Base-by-base conservation (phyloP, 1,140 invertebrate species). In the Hestina assimilis region DNA sequence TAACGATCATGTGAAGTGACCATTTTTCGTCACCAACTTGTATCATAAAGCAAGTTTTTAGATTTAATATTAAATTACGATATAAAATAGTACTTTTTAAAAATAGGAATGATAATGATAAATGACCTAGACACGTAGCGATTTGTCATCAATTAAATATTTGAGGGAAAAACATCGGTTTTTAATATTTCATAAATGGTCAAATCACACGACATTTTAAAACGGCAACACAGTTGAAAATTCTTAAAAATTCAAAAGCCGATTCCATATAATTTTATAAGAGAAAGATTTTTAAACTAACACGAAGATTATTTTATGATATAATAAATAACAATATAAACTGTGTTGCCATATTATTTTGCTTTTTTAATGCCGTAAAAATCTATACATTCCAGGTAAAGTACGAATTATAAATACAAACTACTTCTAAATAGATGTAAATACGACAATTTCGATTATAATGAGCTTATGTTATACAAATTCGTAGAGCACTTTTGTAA, bases 401-500 rank as follows among this genome's bases (percentile, higher is more conserved):
- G 63, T 71, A 62, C 69, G 61, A 78, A 72, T 77, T 74, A 75
- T 71, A 76, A 73, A 75, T 72, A 59, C 73, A 65, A 74, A 68
- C 75, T 80, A 83, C 76, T 43, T 56, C 72, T 79, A 83, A 67
- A n/a, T n/a, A 63, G 43, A 76, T 79, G 73, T 82, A 81, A 79
- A 83, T 83, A 81, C 70, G 68, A 72, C 67, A 72, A 68, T 76
- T 70, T 71, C 53, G 71, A 67, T 76, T 72, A 76, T 57, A 62
- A 68, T 74, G 79, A 71, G 66, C 68, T 75, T 81, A 81, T 54
- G 56, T 61, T 67, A 68, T 72, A 80, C 71, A 83, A 81, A 83
- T 81, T 79, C 76, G 76, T 81, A 77, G 76, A 76, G 80, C 76
- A 79, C 74, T 76, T 80, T 63, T 68, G 64, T 73, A 62, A 63